Conservation (phyloP, 2,797 vertebrate genomes). For the Galagoides demidoff region DNA sequence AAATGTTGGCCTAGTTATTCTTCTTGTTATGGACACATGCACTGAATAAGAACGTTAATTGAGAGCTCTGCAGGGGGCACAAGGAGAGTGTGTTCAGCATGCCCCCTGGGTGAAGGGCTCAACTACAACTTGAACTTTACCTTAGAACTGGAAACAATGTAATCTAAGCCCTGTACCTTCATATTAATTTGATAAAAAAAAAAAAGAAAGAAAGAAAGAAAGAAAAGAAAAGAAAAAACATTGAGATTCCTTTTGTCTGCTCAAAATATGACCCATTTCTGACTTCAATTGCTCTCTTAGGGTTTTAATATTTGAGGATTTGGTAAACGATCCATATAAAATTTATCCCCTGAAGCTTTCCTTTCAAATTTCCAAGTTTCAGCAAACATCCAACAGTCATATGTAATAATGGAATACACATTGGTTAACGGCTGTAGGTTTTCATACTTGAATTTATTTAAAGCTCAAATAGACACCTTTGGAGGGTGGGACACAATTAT, state of each 20-base stretch:
- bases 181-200: too few species aligned
- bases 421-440: background rate
- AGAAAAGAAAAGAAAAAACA: background rate
- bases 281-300: background rate
- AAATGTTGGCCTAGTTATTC: background rate
- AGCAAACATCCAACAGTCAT: background rate
- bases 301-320: constrained; percentile 11
- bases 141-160: too few species aligned
- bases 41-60: background rate
- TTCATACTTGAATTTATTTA: background rate
- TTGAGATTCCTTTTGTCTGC: background rate
- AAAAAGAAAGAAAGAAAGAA: too few species aligned
- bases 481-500: too few species aligned
- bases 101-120: too few species aligned
- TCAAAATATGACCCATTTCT: background rate
- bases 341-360: background rate
- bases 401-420: background rate
- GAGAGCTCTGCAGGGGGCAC: too few species aligned
- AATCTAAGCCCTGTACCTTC: too few species aligned
- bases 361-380: constrained; percentile 3
- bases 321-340: background rate
- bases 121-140: too few species aligned
- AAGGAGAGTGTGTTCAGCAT: too few species aligned
- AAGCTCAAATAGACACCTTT: background rate
- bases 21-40: background rate